Base-by-base conservation (phyloP, 2,797 vertebrate genomes). In the Coregonus suidteri region DNA sequence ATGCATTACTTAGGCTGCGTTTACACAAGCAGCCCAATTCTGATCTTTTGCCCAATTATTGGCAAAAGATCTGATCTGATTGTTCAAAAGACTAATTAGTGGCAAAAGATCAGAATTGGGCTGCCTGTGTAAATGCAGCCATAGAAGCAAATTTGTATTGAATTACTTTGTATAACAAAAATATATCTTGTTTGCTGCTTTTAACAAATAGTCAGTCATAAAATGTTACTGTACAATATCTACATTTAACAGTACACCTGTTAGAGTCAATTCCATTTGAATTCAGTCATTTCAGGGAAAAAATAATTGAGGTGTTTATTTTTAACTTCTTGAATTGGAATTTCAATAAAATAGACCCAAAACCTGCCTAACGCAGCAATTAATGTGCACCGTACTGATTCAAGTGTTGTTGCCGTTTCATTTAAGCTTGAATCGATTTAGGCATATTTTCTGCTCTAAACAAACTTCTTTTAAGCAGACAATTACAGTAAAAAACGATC, bases 351-450 rank as follows among this genome's bases (percentile, higher is more conserved):
- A 64, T 64, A 64, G n/a, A 25, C 59, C 20, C 25, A 64, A 64
- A 64, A 64, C 25, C n/a, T 64, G 3, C 7, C 11, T 62, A 3
- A 62, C n/a, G 9, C 20, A 25, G 16, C 59, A 62, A 16, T n/a
- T 62, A 20, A 62, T 9, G 4, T 20, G n/a, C 6, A n/a, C 5
- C n/a, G 56, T 59, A 59, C 53, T 59, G 56, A 59, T 20, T 59
- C 18, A 59, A 59, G 56, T 20, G 18, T n/a, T n/a, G 16, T n/a
- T 59, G 18, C 54, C 6, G 16, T n/a, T 16, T 51, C 4, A 14
- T 66, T 80, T 69, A 73, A 67, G 67, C 80, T 85, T 71, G 68
- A 16, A 31, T 47, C 9, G 41, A 47, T n/a, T 11, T 62, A 62
- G 0, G 30, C 66, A 25, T 14, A 0, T 20, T 54, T 80, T 83